A percentile compares a stretch with the other conserved stretches of the same genome.
Evolutionary conservation across 2,797 vertebrate species (phyloP).

Genomic region (Lithobates pipiens): DNA sequence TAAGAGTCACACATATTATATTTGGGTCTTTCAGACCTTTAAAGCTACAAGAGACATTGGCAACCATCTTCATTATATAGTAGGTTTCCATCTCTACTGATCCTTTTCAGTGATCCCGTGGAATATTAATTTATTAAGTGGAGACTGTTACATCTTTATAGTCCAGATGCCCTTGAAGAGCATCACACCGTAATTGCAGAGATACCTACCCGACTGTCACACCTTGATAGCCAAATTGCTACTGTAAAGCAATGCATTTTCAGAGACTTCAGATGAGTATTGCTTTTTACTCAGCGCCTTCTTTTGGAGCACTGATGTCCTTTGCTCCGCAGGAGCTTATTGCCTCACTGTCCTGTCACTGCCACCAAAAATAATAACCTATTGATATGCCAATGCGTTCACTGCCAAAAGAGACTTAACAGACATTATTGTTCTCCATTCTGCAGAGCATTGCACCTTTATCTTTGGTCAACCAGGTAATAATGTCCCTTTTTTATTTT

Average conservation of each 20-base stretch:
- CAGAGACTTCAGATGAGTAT: slow-evolving; percentile 16
- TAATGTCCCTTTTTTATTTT: neutral
- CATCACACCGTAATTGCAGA: neutral
- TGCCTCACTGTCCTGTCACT: slow-evolving; percentile 22
- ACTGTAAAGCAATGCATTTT: slow-evolving; percentile 8
- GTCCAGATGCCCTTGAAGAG: slow-evolving; percentile 15
- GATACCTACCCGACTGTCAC: slow-evolving; percentile 16
- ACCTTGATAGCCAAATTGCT: neutral
- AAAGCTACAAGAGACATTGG: slow-evolving; percentile 11
- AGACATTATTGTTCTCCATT: neutral
- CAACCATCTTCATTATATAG: neutral
- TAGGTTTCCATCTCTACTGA: slow-evolving; percentile 15
- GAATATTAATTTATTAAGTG: slow-evolving; percentile 16
- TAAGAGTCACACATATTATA: neutral
- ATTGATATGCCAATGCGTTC: slow-evolving; percentile 21
- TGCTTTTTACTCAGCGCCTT: neutral
- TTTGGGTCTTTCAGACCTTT: slow-evolving; percentile 13
- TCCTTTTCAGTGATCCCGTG: slow-evolving; percentile 9
- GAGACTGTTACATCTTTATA: neutral
- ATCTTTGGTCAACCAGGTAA: neutral
- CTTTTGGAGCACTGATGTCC: neutral
- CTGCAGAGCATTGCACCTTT: slow-evolving; percentile 5
- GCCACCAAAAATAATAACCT: neutral
- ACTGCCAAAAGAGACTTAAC: neutral
- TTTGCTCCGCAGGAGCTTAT: neutral